Percentiles rank a stretch among this genome's conserved stretches.
Conservation (phyloP, 2,797 vertebrate species). For the Otus scops region DNA sequence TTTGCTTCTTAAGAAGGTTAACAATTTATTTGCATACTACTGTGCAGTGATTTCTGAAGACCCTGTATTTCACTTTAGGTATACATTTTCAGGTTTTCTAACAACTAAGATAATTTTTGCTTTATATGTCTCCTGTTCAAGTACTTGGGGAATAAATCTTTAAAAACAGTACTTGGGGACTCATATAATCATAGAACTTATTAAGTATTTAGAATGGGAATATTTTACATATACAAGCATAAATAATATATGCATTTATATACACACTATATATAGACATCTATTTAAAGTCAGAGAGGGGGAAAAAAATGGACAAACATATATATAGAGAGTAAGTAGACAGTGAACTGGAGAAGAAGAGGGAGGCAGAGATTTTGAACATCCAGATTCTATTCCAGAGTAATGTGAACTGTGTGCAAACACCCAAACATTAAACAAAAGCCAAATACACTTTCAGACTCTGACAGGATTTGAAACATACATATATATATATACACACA, state of each 20-base stretch:
- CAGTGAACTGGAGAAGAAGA: conserved; percentile 31
- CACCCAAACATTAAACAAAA: conserved; percentile 40
- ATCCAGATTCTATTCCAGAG: conserved; percentile 53
- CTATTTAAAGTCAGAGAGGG: background rate
- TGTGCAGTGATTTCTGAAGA: background rate
- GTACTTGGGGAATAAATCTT: conserved; percentile 45
- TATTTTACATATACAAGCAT: background rate
- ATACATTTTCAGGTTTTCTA: background rate
- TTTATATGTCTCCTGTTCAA: conserved; percentile 32
- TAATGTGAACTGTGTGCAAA: conserved; percentile 9
- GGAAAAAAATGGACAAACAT: background rate
- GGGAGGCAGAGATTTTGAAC: conserved; percentile 27
- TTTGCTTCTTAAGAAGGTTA: background rate
- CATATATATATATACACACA: background rate
- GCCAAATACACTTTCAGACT: conserved; percentile 42
- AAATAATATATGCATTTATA: background rate
- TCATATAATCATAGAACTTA: conserved; percentile 30
- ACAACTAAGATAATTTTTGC: conserved; percentile 23
- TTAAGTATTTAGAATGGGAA: conserved; percentile 50
- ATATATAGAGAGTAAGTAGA: conserved; percentile 11
- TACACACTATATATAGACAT: background rate
- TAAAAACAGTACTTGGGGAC: background rate
- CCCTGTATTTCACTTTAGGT: background rate
- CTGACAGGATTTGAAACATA: conserved; percentile 42
- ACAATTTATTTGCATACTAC: background rate